Evolutionary conservation across 1,140 invertebrate species (phyloP).

Genomic region (Apis dorsata): DNA sequence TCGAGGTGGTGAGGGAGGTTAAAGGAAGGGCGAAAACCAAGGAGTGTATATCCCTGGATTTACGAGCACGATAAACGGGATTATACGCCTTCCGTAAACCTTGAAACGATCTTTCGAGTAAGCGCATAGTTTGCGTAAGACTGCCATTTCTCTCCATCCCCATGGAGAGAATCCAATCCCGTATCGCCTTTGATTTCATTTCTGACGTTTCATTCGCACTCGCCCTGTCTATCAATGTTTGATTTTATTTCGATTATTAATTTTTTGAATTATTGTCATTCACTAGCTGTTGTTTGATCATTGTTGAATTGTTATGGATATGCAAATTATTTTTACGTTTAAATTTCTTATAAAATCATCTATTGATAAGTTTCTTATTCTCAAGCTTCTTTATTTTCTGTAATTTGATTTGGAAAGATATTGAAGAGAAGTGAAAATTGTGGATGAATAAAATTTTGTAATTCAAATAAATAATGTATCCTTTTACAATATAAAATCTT

Average conservation of each 20-base stretch:
- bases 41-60: slow-evolving; percentile 71
- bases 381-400: too few relatives aligned
- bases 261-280: background rate
- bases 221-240: background rate
- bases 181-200: slow-evolving; percentile 35
- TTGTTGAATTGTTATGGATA: too few relatives aligned
- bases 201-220: slow-evolving; percentile 30
- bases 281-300: background rate
- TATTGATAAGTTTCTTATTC: too few relatives aligned
- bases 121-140: slow-evolving; percentile 66
- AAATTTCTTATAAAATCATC: too few relatives aligned
- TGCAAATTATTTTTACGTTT: too few relatives aligned
- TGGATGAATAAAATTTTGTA: too few relatives aligned
- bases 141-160: slow-evolving; percentile 30
- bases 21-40: slow-evolving; percentile 33
- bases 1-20: background rate
- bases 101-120: slow-evolving; percentile 70
- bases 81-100: slow-evolving; percentile 73
- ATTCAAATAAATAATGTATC: too few relatives aligned
- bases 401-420: too few relatives aligned
- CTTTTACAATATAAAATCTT: too few relatives aligned
- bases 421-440: too few relatives aligned
- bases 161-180: too few relatives aligned
- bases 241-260: background rate
- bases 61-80: slow-evolving; percentile 76